phyloP scores from a whole-genome alignment of 2,113 vertebrate species.

The Dendropsophus ebraccatus region DNA sequence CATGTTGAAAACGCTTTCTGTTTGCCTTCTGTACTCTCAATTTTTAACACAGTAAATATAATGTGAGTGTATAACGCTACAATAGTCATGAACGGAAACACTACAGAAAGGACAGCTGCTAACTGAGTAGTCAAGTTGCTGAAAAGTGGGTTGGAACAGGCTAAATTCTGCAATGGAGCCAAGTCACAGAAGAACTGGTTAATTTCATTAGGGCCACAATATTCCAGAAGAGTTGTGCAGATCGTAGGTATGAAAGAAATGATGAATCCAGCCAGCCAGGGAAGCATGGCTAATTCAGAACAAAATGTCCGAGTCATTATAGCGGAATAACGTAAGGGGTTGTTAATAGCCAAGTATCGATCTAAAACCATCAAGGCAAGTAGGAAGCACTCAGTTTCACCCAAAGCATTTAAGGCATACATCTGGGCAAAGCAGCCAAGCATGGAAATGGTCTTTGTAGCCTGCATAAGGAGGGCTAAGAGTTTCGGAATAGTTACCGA shows the following conservation, averaged over 20 bases:
- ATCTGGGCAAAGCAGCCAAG: conserved; percentile 33
- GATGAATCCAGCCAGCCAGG: background rate
- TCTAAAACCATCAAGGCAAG: background rate
- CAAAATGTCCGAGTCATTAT: background rate
- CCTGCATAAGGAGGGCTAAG: background rate
- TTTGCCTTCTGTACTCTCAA: background rate
- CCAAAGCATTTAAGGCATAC: conserved; percentile 17
- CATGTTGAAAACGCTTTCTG: background rate
- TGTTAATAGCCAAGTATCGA: background rate
- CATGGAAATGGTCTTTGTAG: background rate
- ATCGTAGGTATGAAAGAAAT: background rate
- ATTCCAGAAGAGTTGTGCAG: background rate
- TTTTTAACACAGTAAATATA: background rate
- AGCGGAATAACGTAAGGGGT: background rate
- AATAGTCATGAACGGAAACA: background rate
- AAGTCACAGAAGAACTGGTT: background rate
- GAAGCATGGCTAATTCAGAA: background rate
- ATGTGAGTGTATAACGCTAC: background rate
- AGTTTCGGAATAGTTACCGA: conserved; percentile 12
- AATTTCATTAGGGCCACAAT: background rate
- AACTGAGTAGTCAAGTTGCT: background rate
- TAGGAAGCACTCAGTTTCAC: background rate
- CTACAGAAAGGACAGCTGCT: background rate
- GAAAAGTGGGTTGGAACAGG: background rate
- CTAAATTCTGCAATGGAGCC: background rate